A percentile compares a stretch with the other conserved stretches of the same genome.
Evolutionary conservation across 2,797 vertebrate species (phyloP).

Genomic region (Borostomias antarcticus): DNA sequence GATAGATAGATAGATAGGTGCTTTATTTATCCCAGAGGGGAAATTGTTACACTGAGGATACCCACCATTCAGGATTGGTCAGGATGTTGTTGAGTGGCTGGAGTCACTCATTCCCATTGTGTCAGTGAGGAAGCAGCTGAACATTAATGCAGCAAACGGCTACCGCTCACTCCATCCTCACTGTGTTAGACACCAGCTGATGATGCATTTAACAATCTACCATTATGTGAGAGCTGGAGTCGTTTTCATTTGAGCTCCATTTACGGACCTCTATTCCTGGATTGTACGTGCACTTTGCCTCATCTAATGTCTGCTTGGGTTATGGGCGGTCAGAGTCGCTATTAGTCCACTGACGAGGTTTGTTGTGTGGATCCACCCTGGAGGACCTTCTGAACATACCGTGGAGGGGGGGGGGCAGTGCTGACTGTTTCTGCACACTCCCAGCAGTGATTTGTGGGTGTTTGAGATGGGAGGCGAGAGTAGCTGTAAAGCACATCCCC

Average conservation of each 20-base stretch:
- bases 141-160: constrained; percentile 3
- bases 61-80: background rate
- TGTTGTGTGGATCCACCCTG: constrained; percentile 2
- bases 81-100: constrained; percentile 18
- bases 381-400: constrained; percentile 6
- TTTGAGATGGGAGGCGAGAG: constrained; percentile 13
- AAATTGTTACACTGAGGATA: background rate
- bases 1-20: background rate
- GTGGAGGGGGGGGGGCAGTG: background rate
- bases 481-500: constrained; percentile 20
- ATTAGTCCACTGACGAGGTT: background rate
- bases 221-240: background rate
- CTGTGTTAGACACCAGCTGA: background rate
- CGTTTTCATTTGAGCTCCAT: background rate
- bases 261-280: background rate
- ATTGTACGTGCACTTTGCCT: background rate
- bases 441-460: constrained; percentile 24
- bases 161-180: constrained; percentile 1
- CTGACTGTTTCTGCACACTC: constrained; percentile 13
- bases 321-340: background rate
- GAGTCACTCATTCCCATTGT: constrained; percentile 12
- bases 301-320: background rate
- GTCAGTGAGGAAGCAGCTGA: constrained; percentile 5
- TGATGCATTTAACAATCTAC: background rate
- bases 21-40: background rate